phyloP scores from a whole-genome alignment of 2,113 vertebrate species.

The Rhinopomastus cyanomelas region DNA sequence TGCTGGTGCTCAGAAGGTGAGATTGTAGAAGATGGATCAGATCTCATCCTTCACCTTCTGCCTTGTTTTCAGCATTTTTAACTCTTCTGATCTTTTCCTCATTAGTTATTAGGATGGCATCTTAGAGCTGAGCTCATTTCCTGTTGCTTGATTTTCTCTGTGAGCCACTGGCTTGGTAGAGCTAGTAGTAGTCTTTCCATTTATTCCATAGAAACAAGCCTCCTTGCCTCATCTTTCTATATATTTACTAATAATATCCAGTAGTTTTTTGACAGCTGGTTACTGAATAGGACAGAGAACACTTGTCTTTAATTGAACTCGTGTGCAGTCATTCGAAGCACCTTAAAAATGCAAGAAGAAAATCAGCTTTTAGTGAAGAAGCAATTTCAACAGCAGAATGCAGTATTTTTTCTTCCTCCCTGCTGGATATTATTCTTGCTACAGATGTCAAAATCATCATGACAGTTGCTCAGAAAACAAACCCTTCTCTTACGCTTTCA shows the following conservation, averaged over 20 bases:
- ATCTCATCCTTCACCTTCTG: constrained; percentile 63
- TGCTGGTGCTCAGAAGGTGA: constrained; percentile 77
- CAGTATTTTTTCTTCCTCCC: background rate
- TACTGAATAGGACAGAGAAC: background rate
- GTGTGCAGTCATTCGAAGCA: background rate
- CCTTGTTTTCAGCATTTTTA: constrained; percentile 29
- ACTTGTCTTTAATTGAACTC: background rate
- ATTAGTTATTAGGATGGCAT: background rate
- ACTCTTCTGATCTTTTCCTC: background rate
- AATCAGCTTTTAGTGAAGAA: background rate
- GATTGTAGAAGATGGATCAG: constrained; percentile 42
- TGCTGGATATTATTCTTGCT: constrained; percentile 30
- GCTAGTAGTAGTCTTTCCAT: background rate
- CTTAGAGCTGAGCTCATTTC: constrained; percentile 38
- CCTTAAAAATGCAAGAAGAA: background rate
- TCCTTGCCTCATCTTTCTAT: constrained; percentile 1
- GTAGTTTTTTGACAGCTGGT: background rate
- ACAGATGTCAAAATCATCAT: background rate
- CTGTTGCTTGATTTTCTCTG: constrained; percentile 31
- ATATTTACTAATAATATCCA: constrained; percentile 33
- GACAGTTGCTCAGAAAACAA: background rate
- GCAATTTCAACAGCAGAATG: background rate
- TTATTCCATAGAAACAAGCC: constrained; percentile 41
- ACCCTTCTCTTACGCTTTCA: constrained; percentile 17
- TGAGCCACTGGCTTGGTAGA: constrained; percentile 21